Evolutionary conservation across 1,140 invertebrate genomes (phyloP).

Genomic region (Amphibalanus amphitrite): DNA sequence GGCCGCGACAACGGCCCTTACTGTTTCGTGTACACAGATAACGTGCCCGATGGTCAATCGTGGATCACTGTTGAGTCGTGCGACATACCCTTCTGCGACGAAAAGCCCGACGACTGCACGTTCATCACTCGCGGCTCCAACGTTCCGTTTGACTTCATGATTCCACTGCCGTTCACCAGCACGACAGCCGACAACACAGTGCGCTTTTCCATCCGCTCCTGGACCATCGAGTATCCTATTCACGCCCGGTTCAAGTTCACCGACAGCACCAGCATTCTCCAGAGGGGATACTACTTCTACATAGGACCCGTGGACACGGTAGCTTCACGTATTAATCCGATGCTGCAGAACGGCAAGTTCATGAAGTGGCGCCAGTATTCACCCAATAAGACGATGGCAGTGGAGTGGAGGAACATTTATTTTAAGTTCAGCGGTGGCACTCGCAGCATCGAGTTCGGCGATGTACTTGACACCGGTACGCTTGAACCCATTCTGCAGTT

Average conservation of each 20-base stretch:
- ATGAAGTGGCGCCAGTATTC: background rate
- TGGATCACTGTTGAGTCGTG: background rate
- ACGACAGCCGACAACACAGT: background rate
- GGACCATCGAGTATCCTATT: background rate
- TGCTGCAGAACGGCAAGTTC: background rate
- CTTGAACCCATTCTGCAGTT: background rate
- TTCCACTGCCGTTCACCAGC: background rate
- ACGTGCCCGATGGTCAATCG: background rate
- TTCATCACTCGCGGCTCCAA: background rate
- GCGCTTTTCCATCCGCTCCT: background rate
- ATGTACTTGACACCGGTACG: background rate
- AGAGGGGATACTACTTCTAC: background rate
- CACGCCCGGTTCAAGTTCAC: background rate
- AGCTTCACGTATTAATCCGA: background rate
- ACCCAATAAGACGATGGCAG: background rate
- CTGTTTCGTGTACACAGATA: background rate
- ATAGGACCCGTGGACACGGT: background rate
- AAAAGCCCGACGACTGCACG: background rate
- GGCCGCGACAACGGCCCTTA: background rate
- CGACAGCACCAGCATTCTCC: background rate
- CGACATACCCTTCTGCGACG: slow-evolving; percentile 2
- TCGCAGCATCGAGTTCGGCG: background rate
- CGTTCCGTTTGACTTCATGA: background rate
- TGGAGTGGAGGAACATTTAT: background rate
- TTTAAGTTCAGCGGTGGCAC: background rate